Evolutionary conservation across 2,888 invertebrate genomes (phyloP).

Genomic region (Chaitophorus viminalis): DNA sequence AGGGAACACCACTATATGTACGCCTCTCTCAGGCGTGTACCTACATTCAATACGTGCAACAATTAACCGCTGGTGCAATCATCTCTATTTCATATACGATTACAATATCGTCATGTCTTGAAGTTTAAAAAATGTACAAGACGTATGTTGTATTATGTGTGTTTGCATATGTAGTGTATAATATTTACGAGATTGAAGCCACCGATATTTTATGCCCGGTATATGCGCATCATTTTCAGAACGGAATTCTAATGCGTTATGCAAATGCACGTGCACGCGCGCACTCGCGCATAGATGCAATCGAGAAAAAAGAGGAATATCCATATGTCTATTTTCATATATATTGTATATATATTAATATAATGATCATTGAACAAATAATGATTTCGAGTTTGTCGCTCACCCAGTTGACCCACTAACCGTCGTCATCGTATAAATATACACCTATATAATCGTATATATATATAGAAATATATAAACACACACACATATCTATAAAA

Average conservation of each 20-base stretch:
- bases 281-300: neutral
- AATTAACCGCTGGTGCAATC: too few species aligned
- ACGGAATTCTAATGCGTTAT: constrained; percentile 6
- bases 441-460: neutral
- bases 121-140: neutral
- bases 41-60: too few species aligned
- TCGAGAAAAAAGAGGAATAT: neutral
- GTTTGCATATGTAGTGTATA: too few species aligned
- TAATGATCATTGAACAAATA: constrained; percentile 18
- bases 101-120: neutral
- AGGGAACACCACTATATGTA: too few species aligned
- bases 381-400: constrained; percentile 43
- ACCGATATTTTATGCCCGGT: too few species aligned
- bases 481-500: constrained; percentile 11
- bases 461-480: neutral
- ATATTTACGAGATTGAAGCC: neutral
- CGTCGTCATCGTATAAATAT: neutral
- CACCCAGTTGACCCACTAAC: constrained; percentile 54
- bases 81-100: neutral
- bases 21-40: too few species aligned
- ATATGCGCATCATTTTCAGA: neutral
- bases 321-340: neutral
- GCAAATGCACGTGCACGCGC: constrained; percentile 5
- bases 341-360: constrained; percentile 11
- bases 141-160: neutral